Base-by-base conservation (phyloP, 37 sponge, comb jelly and placozoan species). In the Cladorhizidae sp. region DNA sequence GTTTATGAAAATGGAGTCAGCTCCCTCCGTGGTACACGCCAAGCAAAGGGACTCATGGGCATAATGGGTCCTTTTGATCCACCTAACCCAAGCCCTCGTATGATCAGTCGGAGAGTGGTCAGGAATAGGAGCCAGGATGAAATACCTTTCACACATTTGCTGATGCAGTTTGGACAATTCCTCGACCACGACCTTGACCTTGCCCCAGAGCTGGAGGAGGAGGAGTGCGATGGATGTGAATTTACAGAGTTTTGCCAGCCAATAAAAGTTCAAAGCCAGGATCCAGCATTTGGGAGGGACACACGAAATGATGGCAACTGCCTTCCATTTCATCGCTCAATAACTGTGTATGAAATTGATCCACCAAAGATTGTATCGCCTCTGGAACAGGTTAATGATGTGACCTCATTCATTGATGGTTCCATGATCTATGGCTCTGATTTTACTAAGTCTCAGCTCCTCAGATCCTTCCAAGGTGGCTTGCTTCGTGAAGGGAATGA, bases 161-260 rank as follows among this genome's bases (percentile, higher is more conserved):
- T 92, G 52, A 94, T 97, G 92, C 97, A 97, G 83, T 97, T 83
- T 82, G 97, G 97, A 7, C 97, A 97, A 75, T 97, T 93, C 57
- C 76, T 97, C 25, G 97, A 97, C 42, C 97, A 97, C 74, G 97
- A 97, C 63, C 28, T 89, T 21, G 84, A 83, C 75, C 70, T 83
- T 37, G 25, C 58, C 6, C 84, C 84, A 14, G 87, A 83, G 40
- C 59, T 89, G 21, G 80, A 78, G 22, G 80, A 73, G 18, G 81
- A 18, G 12, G 76, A 80, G 36, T 83, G 83, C 23, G 76, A 85
- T 11, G 76, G 80, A 12, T 76, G 78, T 40, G 39, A 63, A 22
- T 35, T 71, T 25, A 79, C 70, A 0, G 82, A 84, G 25, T 5
- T 76, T 40, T 90, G 90, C 41, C 29, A 32, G 9, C 80, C 85